A percentile compares a stretch with the other conserved stretches of the same genome.
Conservation (phyloP, 2,888 invertebrate species). For the Drosophila ustulata region DNA sequence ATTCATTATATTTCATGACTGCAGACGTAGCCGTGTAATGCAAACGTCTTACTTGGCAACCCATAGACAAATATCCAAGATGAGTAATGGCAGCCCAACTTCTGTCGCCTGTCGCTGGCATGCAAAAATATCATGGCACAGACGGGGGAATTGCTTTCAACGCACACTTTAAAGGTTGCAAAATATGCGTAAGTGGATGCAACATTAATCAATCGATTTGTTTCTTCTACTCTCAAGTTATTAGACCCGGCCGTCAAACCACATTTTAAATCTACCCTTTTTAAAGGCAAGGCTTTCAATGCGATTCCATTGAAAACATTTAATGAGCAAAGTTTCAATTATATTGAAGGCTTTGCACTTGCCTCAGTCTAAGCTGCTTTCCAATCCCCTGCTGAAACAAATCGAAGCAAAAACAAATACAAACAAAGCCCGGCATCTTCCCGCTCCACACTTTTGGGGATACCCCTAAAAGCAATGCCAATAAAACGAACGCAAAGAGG, state of each 20-base stretch:
- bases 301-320: conserved; percentile 36
- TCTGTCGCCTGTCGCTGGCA: conserved; percentile 32
- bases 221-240: background rate
- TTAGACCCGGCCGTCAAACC: conserved; percentile 2
- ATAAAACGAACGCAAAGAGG: conserved; percentile 62
- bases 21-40: conserved; percentile 48
- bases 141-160: background rate
- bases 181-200: background rate
- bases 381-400: conserved; percentile 60
- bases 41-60: conserved; percentile 58
- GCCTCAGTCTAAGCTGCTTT: conserved; percentile 34
- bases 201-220: background rate
- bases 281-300: conserved; percentile 3
- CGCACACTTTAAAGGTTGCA: background rate
- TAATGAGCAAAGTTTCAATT: conserved; percentile 78
- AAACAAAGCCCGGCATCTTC: conserved; percentile 36
- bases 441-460: background rate
- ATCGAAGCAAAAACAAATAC: conserved; percentile 67
- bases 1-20: conserved; percentile 76
- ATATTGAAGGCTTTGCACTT: conserved; percentile 66
- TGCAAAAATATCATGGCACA: conserved; percentile 45
- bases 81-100: conserved; percentile 66
- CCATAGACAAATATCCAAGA: conserved; percentile 21
- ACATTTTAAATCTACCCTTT: conserved; percentile 18
- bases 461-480: conserved; percentile 53